Conservation (phyloP, 2,888 invertebrate species). For the Eumerus sabulonum region DNA sequence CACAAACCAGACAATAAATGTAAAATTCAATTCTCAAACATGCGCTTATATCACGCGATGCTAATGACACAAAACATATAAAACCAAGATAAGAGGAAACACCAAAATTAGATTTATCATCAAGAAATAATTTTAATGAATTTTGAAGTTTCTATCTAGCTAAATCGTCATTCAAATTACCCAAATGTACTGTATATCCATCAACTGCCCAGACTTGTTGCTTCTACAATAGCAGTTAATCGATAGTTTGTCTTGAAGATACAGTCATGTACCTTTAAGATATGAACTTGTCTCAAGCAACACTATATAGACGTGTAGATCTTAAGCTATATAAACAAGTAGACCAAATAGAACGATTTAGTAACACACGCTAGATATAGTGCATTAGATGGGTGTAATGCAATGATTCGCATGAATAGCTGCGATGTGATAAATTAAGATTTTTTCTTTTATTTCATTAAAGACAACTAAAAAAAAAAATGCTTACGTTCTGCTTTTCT, state of each 20-base stretch:
- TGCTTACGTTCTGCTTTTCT: conserved; percentile 66
- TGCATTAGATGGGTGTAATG: no score
- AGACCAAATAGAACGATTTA: conserved; percentile 17
- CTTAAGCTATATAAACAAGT: conserved; percentile 52
- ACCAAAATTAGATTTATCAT: no score
- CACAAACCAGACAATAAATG: no score
- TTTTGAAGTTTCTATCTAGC: no score
- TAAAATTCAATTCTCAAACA: neutral
- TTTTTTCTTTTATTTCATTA: conserved; percentile 1
- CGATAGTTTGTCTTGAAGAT: conserved; percentile 69
- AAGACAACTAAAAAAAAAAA: conserved; percentile 26
- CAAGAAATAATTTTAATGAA: no score
- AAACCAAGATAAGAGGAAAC: no score
- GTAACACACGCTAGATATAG: conserved; percentile 30
- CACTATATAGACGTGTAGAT: conserved; percentile 35
- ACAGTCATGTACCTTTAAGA: conserved; percentile 73
- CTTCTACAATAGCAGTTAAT: conserved; percentile 71
- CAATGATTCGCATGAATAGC: conserved; percentile 40
- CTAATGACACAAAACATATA: no score
- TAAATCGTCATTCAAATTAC: no score
- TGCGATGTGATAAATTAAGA: conserved; percentile 22
- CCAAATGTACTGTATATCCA: conserved; percentile 74
- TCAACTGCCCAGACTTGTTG: conserved; percentile 79
- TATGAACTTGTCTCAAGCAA: conserved; percentile 24
- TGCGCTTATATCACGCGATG: no score